Base-by-base conservation (phyloP, 2,888 invertebrate genomes). In the Dioctria linearis region DNA sequence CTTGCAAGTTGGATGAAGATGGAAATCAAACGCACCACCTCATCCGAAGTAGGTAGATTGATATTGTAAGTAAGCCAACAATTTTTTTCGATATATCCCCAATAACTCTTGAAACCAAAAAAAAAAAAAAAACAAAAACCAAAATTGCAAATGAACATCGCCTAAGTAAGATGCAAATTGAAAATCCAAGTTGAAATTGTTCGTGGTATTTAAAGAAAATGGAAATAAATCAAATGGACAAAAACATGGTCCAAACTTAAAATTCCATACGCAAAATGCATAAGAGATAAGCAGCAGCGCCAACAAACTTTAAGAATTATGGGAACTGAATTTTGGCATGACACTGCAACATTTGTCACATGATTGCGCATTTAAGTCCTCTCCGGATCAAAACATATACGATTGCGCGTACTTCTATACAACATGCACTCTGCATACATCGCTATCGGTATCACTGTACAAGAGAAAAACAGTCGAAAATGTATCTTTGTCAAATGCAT, bases 401-500 rank as follows among this genome's bases (percentile, higher is more conserved):
- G 54, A 54, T 4, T 4, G 6, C 54, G 1, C 11, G 5, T 46
- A 46, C 46, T 6, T 46, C 25, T 25, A 25, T 25, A 25, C 25
- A 25, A 25, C 25, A 25, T 25, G 25, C 25, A 1, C 25, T 25
- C 25, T 25, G 54, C 3, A 11, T 54, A 54, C 11, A 54, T 54
- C 54, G 11, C 54, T 54, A 4, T 9, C 5, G 49, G 2, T 46
- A 46, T 5, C 49, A 46, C 5, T 5, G 1, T 2, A 46, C 1
- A 3, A 54, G 54, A n/a, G 3, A 54, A 8, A 54, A n/a, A n/a
- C n/a, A n/a, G 4, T n/a, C 54, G 11, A 4, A 11, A 54, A 54
- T 54, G 54, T 54, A 54, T 54, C 54, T 54, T 54, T 54, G 54
- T 54, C 54, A 54, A 54, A 54, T 54, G 54, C 54, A n/a, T 8